phyloP scores from a whole-genome alignment of 2,888 invertebrate species.

The Troides oblongomaculatus region DNA sequence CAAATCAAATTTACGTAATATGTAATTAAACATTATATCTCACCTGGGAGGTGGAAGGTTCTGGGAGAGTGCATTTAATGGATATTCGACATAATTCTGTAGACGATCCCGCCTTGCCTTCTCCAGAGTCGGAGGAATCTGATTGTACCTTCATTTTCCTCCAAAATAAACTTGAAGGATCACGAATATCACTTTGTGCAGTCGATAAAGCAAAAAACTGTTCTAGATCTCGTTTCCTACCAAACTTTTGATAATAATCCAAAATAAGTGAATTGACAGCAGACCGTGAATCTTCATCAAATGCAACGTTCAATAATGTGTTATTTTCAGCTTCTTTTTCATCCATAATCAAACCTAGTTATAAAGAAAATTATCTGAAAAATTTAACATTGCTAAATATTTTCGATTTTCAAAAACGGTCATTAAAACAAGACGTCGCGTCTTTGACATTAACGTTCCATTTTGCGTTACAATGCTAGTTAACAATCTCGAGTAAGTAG shows the following conservation, averaged over 20 bases:
- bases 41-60: constrained; percentile 58
- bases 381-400: constrained; percentile 26
- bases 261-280: constrained; percentile 72
- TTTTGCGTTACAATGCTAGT: not conserved
- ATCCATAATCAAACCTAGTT: constrained; percentile 22
- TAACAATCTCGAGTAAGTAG: no score
- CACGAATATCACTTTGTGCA: constrained; percentile 65
- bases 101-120: constrained; percentile 61
- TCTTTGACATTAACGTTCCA: constrained; percentile 1
- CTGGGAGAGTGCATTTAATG: constrained; percentile 63
- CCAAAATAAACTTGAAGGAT: constrained; percentile 68
- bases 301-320: constrained; percentile 31
- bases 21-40: not conserved
- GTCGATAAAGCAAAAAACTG: constrained; percentile 82
- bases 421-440: constrained; percentile 5
- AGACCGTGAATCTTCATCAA: constrained; percentile 40
- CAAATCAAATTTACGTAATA: not conserved
- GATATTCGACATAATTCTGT: constrained; percentile 71
- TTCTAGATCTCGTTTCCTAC: constrained; percentile 82
- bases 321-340: constrained; percentile 30
- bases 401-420: constrained; percentile 32
- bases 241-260: constrained; percentile 85
- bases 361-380: constrained; percentile 26
- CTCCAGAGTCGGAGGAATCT: constrained; percentile 69
- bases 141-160: constrained; percentile 66